Conservation (phyloP, 2,113 vertebrate species). For the Lamprologus speciosus region DNA sequence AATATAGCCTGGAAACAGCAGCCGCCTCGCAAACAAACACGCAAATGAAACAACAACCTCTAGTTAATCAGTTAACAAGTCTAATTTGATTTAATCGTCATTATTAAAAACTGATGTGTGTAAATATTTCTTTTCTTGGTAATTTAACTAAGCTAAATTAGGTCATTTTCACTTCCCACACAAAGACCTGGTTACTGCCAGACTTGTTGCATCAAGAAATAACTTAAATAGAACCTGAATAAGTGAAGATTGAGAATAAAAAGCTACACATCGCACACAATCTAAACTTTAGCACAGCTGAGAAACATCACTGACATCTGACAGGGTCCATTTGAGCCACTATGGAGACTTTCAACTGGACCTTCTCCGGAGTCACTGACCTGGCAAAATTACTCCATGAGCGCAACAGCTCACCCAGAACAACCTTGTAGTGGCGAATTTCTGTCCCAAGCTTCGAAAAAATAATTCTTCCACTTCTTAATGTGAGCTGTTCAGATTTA, state of each 20-base stretch:
- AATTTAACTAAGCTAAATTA: not conserved
- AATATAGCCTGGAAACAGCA: not conserved
- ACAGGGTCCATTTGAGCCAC: not conserved
- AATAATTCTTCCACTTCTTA: too few species aligned
- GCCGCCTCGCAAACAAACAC: not conserved
- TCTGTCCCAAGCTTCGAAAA: too few species aligned
- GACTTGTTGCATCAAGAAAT: not conserved
- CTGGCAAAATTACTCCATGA: not conserved
- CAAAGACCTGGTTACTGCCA: not conserved
- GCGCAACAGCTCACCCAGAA: not conserved
- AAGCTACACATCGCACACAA: not conserved
- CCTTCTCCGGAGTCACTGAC: fast-evolving
- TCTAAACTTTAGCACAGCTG: not conserved
- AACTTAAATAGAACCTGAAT: not conserved
- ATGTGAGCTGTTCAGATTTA: too few species aligned
- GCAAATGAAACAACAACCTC: fast-evolving
- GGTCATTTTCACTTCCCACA: not conserved
- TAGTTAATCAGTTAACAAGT: not conserved
- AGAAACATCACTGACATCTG: not conserved
- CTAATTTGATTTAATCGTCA: not conserved
- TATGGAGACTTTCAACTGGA: not conserved
- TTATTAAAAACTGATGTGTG: not conserved
- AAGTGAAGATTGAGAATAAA: not conserved
- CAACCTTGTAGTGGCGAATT: not conserved
- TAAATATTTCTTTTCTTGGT: not conserved